phyloP scores from a whole-genome alignment of 1,140 invertebrate species.

The Dendroctonus valens region DNA sequence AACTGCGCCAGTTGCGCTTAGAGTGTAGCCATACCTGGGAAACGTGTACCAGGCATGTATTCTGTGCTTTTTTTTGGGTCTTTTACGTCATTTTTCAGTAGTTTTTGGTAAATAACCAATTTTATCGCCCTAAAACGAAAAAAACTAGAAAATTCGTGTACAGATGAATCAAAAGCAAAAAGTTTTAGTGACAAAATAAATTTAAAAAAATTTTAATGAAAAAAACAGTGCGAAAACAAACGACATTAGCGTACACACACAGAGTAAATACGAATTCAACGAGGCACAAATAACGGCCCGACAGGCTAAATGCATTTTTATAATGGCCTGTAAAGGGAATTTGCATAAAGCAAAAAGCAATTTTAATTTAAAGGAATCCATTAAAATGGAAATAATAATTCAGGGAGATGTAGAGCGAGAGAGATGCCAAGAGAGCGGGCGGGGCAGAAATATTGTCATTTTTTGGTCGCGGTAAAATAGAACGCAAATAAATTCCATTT shows the following conservation, averaged over 20 bases:
- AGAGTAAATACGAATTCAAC: slow-evolving; percentile 32
- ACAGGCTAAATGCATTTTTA: slow-evolving; percentile 36
- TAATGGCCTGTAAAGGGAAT: slow-evolving; percentile 37
- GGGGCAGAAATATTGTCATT: slow-evolving; percentile 41
- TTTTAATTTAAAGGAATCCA: slow-evolving; percentile 41
- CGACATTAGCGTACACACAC: slow-evolving; percentile 27
- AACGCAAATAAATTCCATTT: slow-evolving; percentile 44
- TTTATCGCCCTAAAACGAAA: no score
- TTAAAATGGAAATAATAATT: slow-evolving; percentile 42
- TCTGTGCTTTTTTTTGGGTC: no score
- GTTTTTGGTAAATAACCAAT: no score
- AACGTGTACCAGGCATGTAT: no score
- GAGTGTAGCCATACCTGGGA: no score
- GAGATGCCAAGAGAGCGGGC: slow-evolving; percentile 3
- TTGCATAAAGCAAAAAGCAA: slow-evolving; percentile 36
- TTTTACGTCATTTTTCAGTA: no score
- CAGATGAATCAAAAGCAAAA: no score
- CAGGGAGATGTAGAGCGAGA: slow-evolving; percentile 9
- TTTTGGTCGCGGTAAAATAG: slow-evolving; percentile 39
- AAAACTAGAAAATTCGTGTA: no score
- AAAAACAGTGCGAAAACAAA: slow-evolving; percentile 25
- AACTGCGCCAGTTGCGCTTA: no score
- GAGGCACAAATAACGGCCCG: slow-evolving; percentile 28
- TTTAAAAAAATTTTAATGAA: neutral
- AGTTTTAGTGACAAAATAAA: no score